These are phyloP conservation scores for Chaetodon trifascialis DNA, from an alignment of 2,113 vertebrate species.

Conservation along the genomic window DNA sequence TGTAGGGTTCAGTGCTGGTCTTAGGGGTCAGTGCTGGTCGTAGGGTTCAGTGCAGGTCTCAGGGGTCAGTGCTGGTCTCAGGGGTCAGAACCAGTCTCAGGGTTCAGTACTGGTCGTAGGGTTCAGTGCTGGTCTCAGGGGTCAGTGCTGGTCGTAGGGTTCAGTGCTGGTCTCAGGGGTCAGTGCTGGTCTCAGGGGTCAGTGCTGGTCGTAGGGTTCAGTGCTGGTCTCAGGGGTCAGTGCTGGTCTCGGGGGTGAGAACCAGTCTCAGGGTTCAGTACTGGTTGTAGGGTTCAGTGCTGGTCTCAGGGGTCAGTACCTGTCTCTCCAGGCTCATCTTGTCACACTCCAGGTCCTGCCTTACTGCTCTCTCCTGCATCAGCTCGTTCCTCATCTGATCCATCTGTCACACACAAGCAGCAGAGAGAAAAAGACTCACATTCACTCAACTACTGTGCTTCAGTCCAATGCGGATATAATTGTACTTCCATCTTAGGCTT, in stretches of 20 bases:
- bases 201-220: constrained; percentile 81
- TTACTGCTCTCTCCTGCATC: constrained; percentile 90
- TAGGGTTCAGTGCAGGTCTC: constrained; percentile 82
- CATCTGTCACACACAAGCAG: constrained; percentile 82
- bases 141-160: constrained; percentile 81
- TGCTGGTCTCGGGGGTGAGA: too few relatives aligned
- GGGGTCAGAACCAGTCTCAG: too few relatives aligned
- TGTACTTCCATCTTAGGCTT: not conserved
- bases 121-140: constrained; percentile 26
- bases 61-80: constrained; percentile 22
- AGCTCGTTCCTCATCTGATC: constrained; percentile 93
- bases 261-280: constrained; percentile 47
- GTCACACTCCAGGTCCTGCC: constrained; percentile 96
- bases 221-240: constrained; percentile 29
- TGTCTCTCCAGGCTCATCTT: constrained; percentile 95
- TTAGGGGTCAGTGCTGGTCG: too few relatives aligned
- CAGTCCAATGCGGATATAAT: not conserved
- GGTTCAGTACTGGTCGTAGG: constrained; percentile 81
- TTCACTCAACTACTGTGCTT: not conserved
- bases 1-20: constrained; percentile 59
- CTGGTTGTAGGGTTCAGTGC: not conserved
- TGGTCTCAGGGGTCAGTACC: constrained; percentile 75
- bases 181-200: too few relatives aligned
- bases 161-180: constrained; percentile 33
- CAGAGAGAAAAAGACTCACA: not conserved